Base-by-base conservation (phyloP, 2,888 invertebrate species). In the Lydus trimaculatus region DNA sequence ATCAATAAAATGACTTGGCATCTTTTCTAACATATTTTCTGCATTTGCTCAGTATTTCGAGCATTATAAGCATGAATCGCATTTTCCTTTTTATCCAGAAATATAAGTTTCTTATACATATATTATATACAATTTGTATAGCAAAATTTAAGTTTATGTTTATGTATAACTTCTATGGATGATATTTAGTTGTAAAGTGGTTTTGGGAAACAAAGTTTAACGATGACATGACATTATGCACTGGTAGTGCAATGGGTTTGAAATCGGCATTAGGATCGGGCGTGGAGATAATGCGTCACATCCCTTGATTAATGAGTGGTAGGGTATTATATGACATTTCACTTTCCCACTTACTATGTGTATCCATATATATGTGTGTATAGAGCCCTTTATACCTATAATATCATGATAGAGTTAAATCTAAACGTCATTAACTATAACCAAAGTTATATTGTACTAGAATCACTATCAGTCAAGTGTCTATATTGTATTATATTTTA, bases 1-100 rank as follows among this genome's bases (percentile, higher is more conserved):
- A 82, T 82, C 81, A 82, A 78, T 78, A 77, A 78, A 77, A 75
- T 82, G 81, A 82, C 81, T 81, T 81, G 58, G 81, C 80, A 79
- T 73, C 75, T 81, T 77, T 63, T 65, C 61, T 69, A 80, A 82
- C 81, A 81, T 81, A 81, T 81, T 82, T 82, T 81, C 78, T 78
- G 73, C 79, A 79, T 80, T 81, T 79, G 74, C 73, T 72, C 76
- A 75, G 76, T 74, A 80, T 79, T 80, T 80, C 73, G 73, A 72
- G 77, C 77, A 75, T 74, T 67, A 60, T 63, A 67, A 78, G 72
- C 79, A 75, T 81, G 79, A 81, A 76, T 81, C 75, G 80, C 77
- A 72, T 71, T 80, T 81, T 77, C 72, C 31, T 31, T 31, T 60
- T 28, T 60, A 7, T n/a, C 1, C 5, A 43, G 11, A 33, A 33